Percentiles rank a stretch among this genome's conserved stretches.
These are phyloP conservation scores for Crotophaga sulcirostris DNA, from an alignment of 2,113 vertebrate species.

Conservation along the genomic window DNA sequence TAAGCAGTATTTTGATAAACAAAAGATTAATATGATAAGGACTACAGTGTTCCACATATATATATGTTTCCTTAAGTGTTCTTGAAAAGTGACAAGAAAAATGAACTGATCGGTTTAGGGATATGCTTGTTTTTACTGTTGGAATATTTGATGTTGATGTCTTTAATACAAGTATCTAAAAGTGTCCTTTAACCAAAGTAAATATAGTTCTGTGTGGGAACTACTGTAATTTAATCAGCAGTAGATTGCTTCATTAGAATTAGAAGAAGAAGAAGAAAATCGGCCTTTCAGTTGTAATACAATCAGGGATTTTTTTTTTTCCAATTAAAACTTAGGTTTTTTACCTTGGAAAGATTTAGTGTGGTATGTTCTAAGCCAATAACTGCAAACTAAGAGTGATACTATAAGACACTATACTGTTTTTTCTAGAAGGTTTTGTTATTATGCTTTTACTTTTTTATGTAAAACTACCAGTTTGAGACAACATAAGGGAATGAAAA, in stretches of 20 bases:
- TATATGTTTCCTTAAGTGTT: neutral
- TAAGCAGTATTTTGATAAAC: neutral
- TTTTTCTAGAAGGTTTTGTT: conserved; percentile 39
- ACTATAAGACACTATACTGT: neutral
- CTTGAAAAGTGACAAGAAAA: neutral
- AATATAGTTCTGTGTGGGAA: neutral
- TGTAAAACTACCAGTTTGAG: neutral
- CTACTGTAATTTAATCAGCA: neutral
- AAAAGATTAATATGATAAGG: neutral
- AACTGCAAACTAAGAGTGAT: conserved; percentile 9
- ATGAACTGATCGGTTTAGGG: neutral
- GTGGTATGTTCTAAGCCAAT: neutral
- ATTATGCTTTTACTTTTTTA: conserved; percentile 4
- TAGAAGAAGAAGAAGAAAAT: neutral
- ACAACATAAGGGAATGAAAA: neutral
- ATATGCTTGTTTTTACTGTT: neutral
- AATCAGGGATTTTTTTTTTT: neutral
- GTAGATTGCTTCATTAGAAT: neutral
- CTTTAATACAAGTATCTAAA: neutral
- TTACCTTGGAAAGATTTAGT: neutral
- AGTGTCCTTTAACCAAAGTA: conserved; percentile 24
- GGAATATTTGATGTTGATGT: neutral
- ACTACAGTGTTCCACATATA: neutral
- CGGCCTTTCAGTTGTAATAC: neutral
- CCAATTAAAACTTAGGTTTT: neutral